Evolutionary conservation across 2,888 invertebrate genomes (phyloP), one percentile per base, ranked within the genome.

Genomic region (Chesias legatella): DNA sequence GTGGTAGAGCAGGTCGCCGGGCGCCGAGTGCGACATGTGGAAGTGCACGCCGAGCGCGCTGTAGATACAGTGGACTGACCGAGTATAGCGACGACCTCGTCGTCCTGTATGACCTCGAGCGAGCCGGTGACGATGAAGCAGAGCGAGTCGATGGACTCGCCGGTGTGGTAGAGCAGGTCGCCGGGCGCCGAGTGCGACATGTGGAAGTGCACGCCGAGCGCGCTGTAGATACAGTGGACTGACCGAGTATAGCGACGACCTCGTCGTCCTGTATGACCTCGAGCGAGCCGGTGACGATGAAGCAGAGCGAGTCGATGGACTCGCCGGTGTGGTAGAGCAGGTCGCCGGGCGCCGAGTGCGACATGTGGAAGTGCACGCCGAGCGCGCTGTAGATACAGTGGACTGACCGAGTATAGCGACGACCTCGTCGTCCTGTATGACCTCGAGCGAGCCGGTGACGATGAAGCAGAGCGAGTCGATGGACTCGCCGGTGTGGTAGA

Each of bases 181-280:
- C 96, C 96, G 24, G 99, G 99, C 43, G 99, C 99, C 49, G 98
- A 98, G 88, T 98, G 98, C 57, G 97, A 97, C 95, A 97, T 98
- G 74, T 95, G 95, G 83, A 98, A 98, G 84, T 97, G 97, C 96
- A 97, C 97, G 55, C 97, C 97, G 53, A 97, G 90, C 51, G 98
- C 98, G 52, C 98, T n/a, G n/a, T n/a, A n/a, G n/a, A n/a, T n/a
- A n/a, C n/a, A n/a, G 9, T 20, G 10, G 6, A 35, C 51, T 41
- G 38, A 93, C 99, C 98, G 58, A 99, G 91, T 67, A 99, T 99
- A 48, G 99, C 99, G 54, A 99, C 99, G 51, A 99, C 99, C 88
- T 99, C 99, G 75, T 99, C 99, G 82, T 99, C 99, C 82, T 99
- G 99, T 63, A 99, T 99, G 58, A 99, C 99, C 89, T 99, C 99